These are phyloP conservation scores for Eupleurogrammus muticus DNA, from an alignment of 2,797 vertebrate genomes.

Conservation along the genomic window DNA sequence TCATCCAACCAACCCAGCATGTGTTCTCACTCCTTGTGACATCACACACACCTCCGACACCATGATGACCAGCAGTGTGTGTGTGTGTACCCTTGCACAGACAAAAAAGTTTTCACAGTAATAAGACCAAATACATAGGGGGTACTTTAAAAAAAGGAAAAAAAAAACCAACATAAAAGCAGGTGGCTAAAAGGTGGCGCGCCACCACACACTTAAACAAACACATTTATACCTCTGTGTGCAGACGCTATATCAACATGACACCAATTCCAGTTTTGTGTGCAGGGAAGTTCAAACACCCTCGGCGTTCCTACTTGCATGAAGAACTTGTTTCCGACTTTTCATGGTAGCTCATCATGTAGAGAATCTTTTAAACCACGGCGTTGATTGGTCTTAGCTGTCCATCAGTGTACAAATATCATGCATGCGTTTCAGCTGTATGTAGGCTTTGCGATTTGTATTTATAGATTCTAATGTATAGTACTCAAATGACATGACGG, in stretches of 20 bases:
- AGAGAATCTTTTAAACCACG: slow-evolving; percentile 56
- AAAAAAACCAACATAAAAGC: too few species aligned
- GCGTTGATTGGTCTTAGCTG: slow-evolving; percentile 75
- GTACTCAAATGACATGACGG: slow-evolving; percentile 72
- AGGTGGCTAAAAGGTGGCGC: background rate
- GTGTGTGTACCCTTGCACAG: slow-evolving; percentile 61
- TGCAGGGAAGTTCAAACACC: slow-evolving; percentile 52
- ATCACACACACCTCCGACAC: slow-evolving; percentile 52
- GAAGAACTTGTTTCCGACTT: slow-evolving; percentile 60
- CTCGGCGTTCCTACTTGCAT: slow-evolving; percentile 66
- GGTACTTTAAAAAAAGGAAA: slow-evolving; percentile 21
- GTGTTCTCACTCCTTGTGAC: slow-evolving; percentile 43
- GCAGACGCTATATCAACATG: slow-evolving; percentile 44
- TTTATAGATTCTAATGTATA: slow-evolving; percentile 85
- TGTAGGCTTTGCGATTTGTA: slow-evolving; percentile 83
- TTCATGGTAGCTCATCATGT: slow-evolving; percentile 64
- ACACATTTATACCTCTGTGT: slow-evolving; percentile 58
- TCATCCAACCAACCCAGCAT: slow-evolving; percentile 47
- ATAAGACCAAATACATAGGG: slow-evolving; percentile 50
- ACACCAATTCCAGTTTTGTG: slow-evolving; percentile 57
- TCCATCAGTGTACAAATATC: slow-evolving; percentile 81
- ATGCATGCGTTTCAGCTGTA: slow-evolving; percentile 85
- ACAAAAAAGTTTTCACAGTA: slow-evolving; percentile 35
- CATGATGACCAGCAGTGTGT: slow-evolving; percentile 69
- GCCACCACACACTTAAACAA: slow-evolving; percentile 13